Evolutionary conservation across 1,140 invertebrate species (phyloP).

Genomic region (Drosophila kohkoa): DNA sequence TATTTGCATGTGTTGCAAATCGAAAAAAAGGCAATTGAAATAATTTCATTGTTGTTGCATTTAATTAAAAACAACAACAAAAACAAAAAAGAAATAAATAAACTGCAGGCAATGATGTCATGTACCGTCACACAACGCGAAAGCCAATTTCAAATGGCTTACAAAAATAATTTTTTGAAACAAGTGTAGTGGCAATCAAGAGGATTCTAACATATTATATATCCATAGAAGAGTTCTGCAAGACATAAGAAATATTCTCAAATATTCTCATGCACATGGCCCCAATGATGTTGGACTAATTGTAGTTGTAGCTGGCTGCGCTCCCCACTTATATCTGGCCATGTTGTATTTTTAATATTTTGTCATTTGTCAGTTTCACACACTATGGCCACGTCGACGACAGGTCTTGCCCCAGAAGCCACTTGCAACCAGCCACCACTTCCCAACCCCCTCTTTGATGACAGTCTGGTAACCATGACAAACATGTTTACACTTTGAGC

Average conservation of each 20-base stretch:
- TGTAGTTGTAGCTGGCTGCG: constrained; percentile 1
- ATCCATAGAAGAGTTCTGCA: constrained; percentile 11
- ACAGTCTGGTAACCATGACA: constrained; percentile 56
- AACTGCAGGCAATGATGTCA: constrained; percentile 48
- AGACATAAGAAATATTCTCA: constrained; percentile 9
- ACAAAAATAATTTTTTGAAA: constrained; percentile 22
- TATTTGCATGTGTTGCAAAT: background rate
- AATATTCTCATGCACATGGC: constrained; percentile 42
- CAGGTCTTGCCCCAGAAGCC: constrained; percentile 28
- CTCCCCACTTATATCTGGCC: constrained; percentile 34
- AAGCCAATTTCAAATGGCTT: constrained; percentile 17
- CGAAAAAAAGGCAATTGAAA: constrained; percentile 1
- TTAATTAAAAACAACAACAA: constrained; percentile 2
- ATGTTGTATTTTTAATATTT: constrained; percentile 62
- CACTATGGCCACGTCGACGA: constrained; percentile 49
- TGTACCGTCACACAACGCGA: constrained; percentile 1
- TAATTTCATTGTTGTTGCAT: constrained; percentile 25
- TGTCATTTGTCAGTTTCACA: constrained; percentile 67
- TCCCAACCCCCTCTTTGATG: background rate
- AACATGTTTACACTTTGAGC: constrained; percentile 52
- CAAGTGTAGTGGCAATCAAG: constrained; percentile 4
- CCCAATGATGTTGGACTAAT: constrained; percentile 13
- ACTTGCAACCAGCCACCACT: background rate
- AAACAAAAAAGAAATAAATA: constrained; percentile 17
- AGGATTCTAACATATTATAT: constrained; percentile 5